Base-by-base conservation (phyloP, 2,113 vertebrate genomes). In the Melanostigma gelatinosum region DNA sequence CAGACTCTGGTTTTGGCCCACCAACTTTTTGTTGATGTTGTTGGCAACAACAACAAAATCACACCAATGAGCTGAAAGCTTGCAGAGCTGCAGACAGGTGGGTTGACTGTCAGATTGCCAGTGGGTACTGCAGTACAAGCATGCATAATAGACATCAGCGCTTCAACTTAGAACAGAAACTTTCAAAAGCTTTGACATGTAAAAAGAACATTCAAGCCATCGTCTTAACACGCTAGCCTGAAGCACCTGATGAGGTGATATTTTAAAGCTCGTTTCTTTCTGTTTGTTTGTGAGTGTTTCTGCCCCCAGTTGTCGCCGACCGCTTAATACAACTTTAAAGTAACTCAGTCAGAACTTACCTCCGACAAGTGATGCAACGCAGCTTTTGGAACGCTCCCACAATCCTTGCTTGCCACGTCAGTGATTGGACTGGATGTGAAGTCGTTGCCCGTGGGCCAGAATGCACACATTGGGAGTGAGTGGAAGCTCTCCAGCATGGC, bases 401-500 rank as follows among this genome's bases (percentile, higher is more conserved):
- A 84, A 85, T 85, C 83, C 77, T 77, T 65, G 83, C 70, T 79
- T 90, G 80, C 74, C 42, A 32, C 82, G 69, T 90, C 81, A 79
- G 86, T 84, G 86, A 87, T 80, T 73, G 80, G 80, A 80, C 72
- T 71, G 79, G 89, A 89, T 88, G 86, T 70, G 81, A 87, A 88
- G 85, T 79, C 48, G 82, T 88, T 82, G 88, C 91, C 87, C 15
- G 62, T 83, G 81, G 92, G 92, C 88, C 89, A 88, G 57, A 85
- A 85, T 78, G 86, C 82, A 71, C 77, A 87, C 80, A 77, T 87
- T 86, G 83, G 74, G 63, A 80, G 72, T 55, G 88, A 89, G 83
- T 80, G 77, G 85, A 89, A 64, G 77, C 70, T 86, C 77, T 88
- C 81, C 83, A 86, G 75, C 75, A 71, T 80, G 87, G 72, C 85